Base-by-base conservation (phyloP, 2,797 vertebrate species). In the Eidolon dupreanum region DNA sequence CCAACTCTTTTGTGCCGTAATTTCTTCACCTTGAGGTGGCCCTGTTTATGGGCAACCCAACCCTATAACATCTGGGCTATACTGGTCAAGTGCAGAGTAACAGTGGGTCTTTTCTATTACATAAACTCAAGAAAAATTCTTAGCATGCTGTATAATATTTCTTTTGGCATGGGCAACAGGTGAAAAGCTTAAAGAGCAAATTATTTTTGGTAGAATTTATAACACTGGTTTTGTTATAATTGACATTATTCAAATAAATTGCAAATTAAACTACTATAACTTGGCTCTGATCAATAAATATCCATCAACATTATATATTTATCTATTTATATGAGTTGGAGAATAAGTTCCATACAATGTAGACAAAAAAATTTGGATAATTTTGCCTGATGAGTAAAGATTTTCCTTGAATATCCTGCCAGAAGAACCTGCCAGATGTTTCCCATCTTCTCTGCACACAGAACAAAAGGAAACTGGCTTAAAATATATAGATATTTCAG, bases 201-300 rank as follows among this genome's bases (percentile, higher is more conserved):
- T 79, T 57, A 53, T 83, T 92, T 95, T 96, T 71, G 87, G 22
- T 66, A 94, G 33, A 95, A 93, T 28, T 61, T 33, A 75, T 85
- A 82, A 24, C 26, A 59, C 75, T 83, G n/a, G 43, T 84, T 95
- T 88, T 93, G 43, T 75, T 95, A 90, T 87, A 92, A 95, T 94
- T 95, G 86, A 83, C 33, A 84, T 86, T 89, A 86, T 95, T 96
- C 19, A 93, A 96, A 94, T 82, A 97, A 97, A 96, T 93, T 90
- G 49, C 63, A 93, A 96, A 96, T 95, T 97, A 96, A 97, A 82
- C 88, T 93, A 96, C 92, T 97, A 24, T 90, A 83, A 96, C 74
- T 97, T 97, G 95, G 96, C 90, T 94, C 84, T 49, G 22, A 88
- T 96, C 81, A 97, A 89, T 46, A 86, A 92, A 90, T 85, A 97